Base-by-base conservation (phyloP, 2,888 invertebrate species). In the Galerucella nymphaeae region DNA sequence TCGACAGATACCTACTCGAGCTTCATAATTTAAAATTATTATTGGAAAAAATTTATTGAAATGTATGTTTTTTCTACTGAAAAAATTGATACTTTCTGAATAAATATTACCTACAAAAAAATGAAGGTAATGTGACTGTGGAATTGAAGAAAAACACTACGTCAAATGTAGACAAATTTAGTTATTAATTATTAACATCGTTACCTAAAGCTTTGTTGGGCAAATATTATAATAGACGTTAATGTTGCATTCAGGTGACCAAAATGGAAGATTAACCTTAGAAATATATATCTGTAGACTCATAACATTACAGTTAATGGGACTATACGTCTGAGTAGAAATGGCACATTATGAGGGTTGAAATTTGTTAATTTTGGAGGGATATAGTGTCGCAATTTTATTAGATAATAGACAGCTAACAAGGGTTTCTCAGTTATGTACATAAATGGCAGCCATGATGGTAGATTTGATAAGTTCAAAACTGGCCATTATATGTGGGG, bases 401-500 rank as follows among this genome's bases (percentile, higher is more conserved):
- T 82, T 82, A 82, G 78, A 80, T 80, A 81, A 82, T 82, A 80
- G 80, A 80, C 80, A 80, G 79, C 78, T 81, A 81, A 82, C 80
- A 81, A 77, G 80, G 81, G 80, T 80, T 78, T 76, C 77, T 77
- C 78, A 76, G 78, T 78, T 80, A 81, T 81, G 82, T 83, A 83
- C 82, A 84, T 81, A 85, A 85, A 84, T 84, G 84, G 85, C 84
- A 80, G 84, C 85, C 85, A 85, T 86, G 84, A 85, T 85, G 85
- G 84, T 85, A 84, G 86, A 86, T 86, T 86, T 86, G 85, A 84
- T 85, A 85, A 85, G 83, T 85, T 85, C 81, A 83, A 85, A 86
- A 84, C 85, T 86, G 85, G 86, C 85, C 85, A 86, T 86, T 86
- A 86, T 86, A 85, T 84, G 84, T 84, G 83, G 85, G 85, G 87